Conservation (phyloP, 2,797 vertebrate species). For the Poecilia wingei region DNA sequence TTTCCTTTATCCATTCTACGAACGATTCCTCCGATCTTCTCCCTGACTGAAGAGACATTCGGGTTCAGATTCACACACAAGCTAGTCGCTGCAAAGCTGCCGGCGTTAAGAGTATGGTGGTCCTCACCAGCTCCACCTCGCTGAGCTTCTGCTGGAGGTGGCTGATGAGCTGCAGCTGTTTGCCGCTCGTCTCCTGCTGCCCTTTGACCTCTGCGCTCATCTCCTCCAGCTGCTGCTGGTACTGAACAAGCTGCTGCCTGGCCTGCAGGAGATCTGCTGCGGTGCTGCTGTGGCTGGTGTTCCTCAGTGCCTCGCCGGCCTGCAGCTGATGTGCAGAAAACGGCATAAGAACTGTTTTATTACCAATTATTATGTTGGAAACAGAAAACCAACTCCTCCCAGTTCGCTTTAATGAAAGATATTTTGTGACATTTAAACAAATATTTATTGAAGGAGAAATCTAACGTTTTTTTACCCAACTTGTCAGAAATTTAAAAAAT, state of each 20-base stretch:
- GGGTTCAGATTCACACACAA: conserved; percentile 24
- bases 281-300: conserved; percentile 90
- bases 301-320: conserved; percentile 92
- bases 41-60: conserved; percentile 60
- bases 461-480: no score
- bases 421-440: no score
- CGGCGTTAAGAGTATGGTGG: background rate
- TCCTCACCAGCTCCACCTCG: conserved; percentile 83
- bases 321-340: conserved; percentile 83
- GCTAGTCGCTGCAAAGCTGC: background rate
- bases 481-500: no score
- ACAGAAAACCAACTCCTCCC: no score
- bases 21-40: conserved; percentile 73
- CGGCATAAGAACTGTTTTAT: background rate
- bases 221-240: conserved; percentile 90
- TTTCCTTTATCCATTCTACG: conserved; percentile 80
- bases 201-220: conserved; percentile 78
- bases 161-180: conserved; percentile 79
- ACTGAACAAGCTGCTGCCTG: conserved; percentile 87
- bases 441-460: no score
- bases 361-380: background rate
- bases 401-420: no score
- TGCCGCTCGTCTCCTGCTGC: conserved; percentile 81
- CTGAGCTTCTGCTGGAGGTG: conserved; percentile 82
- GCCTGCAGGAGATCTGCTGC: conserved; percentile 93